Base-by-base conservation (phyloP, 2,888 invertebrate species). In the Protonemura montana region DNA sequence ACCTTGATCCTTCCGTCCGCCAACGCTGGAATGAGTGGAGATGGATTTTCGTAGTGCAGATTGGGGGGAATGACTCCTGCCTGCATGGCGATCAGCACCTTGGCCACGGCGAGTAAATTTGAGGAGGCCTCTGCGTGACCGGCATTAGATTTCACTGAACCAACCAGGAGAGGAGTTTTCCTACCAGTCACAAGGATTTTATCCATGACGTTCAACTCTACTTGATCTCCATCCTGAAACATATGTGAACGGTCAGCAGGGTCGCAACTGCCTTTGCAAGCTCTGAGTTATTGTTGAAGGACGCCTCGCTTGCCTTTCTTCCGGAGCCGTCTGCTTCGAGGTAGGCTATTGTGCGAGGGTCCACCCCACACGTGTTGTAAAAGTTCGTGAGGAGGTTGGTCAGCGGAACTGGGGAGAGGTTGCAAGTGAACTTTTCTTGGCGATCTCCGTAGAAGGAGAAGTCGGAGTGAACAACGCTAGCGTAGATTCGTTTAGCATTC, bases 241-340 rank as follows among this genome's bases (percentile, higher is more conserved):
- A 28, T 6, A 84, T 21, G 25, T 16, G 35, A 29, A 81, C 28
- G 0, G 30, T 81, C 30, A 10, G 30, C 0, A 30, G 81, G 13
- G 2, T 28, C n/a, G 30, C 29, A 81, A 29, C n/a, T 10, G 3
- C 10, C 10, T 35, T 10, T 35, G 35, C 3, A 10, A 35, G 3
- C 35, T 77, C 77, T 7, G 6, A 26, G 16, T n/a, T 21, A 13
- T n/a, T 26, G 5, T 77, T 35, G 10, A 35, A 35, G 3, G 35
- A 35, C 35, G 3, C 35, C 35, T 35, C 35, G 3, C 27, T 84
- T 87, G 90, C 90, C 89, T 93, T 93, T 28, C 93, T 93, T 81
- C 94, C 94, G 27, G 94, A 94, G 27, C 94, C 94, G 90, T 98
- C 98, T 85, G 98, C 97, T 91, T 98, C 98, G 0, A 98, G 93